Base-by-base conservation (phyloP, 2,113 vertebrate genomes). In the Cyanoderma ruficeps region DNA sequence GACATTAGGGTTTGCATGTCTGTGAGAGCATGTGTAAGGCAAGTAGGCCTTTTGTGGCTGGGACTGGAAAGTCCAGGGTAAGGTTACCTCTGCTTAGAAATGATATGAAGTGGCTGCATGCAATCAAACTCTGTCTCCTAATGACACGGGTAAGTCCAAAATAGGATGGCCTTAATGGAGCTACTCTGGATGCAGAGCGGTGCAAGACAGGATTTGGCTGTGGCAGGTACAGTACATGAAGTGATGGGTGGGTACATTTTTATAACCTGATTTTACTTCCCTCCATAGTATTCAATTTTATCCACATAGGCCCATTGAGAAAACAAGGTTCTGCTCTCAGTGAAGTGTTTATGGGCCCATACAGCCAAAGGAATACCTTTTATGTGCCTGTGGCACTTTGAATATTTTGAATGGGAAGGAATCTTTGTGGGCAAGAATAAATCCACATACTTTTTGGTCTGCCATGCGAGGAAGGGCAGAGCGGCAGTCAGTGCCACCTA, bases 401-500 rank as follows among this genome's bases (percentile, higher is more conserved):
- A 97, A 96, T 97, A 96, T 96, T 97, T 96, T 97, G 95, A 97
- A 97, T 96, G 68, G 93, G 95, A 93, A 96, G 74, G 87, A 90
- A 91, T 95, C 94, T 97, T 96, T 96, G 95, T 96, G 95, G 92
- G 81, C 65, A 96, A 94, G 90, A 91, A 97, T 97, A 97, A 97
- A 97, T 97, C 70, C 93, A 95, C 75, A 35, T 87, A 84, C 76
- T 84, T 96, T 96, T 95, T 94, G 96, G 96, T 96, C 95, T 91
- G 95, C 96, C 96, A 95, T 91, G 93, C 11, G 6, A 91, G 83
- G 97, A 97, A 97, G 97, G 97, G 95, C 97, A 97, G 80, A 97
- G 67, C 74, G 0, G 83, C 89, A 95, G 94, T 95, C 95, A 97
- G 72, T 94, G 93, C 77, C 72, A 93, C 93, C 94, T 81, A 94